Conservation (phyloP, 2,797 vertebrate species). For the Crenichthys baileyi region DNA sequence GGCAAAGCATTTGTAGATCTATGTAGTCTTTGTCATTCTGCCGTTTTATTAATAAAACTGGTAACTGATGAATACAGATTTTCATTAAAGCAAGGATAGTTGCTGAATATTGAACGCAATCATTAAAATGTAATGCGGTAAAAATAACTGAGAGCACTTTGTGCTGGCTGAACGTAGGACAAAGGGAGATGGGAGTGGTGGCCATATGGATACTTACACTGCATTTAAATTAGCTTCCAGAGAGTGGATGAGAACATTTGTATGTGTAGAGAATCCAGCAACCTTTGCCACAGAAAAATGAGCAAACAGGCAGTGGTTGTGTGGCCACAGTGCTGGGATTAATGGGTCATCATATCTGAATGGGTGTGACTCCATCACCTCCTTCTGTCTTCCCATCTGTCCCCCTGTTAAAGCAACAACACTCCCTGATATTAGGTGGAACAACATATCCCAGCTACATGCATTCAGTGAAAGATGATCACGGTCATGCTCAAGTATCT, state of each 20-base stretch:
- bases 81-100: background rate
- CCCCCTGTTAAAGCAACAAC: conserved; percentile 24
- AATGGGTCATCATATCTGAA: conserved; percentile 59
- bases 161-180: conserved; percentile 29
- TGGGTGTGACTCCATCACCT: conserved; percentile 18
- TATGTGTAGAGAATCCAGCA: conserved; percentile 22
- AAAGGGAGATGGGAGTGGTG: conserved; percentile 44
- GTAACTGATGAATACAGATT: background rate
- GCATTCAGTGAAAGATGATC: background rate
- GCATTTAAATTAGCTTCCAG: conserved; percentile 58
- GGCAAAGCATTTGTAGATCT: background rate
- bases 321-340: conserved; percentile 50
- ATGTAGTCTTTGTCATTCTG: background rate
- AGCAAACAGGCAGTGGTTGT: conserved; percentile 43
- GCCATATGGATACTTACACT: conserved; percentile 51
- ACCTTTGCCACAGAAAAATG: conserved; percentile 41
- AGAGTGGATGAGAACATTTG: conserved; percentile 32
- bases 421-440: conserved; percentile 4
- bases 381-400: conserved; percentile 23
- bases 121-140: conserved; percentile 24
- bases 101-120: conserved; percentile 2
- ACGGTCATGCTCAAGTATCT: background rate
- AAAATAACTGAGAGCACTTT: conserved; percentile 29
- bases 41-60: background rate
- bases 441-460: conserved; percentile 2